A percentile compares a stretch with the other conserved stretches of the same genome.
phyloP scores from a whole-genome alignment of 2,888 invertebrate species.

The Gari tellinella region DNA sequence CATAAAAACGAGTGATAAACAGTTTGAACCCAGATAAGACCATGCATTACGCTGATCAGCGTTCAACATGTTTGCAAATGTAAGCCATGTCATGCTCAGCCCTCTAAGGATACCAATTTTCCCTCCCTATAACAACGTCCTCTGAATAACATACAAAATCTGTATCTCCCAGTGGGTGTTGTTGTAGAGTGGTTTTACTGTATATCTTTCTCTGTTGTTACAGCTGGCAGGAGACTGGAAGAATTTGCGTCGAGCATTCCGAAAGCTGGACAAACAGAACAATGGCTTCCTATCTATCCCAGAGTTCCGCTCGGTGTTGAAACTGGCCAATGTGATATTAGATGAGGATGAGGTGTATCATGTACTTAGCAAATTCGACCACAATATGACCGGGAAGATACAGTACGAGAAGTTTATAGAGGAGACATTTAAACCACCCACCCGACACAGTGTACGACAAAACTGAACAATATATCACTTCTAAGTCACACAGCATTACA shows the following conservation, averaged over 20 bases:
- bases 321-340: constrained; percentile 81
- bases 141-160: too few species aligned
- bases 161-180: too few species aligned
- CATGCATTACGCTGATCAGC: too few species aligned
- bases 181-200: too few species aligned
- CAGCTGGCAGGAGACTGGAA: constrained; percentile 83
- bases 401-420: constrained; percentile 81
- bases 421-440: constrained; percentile 78
- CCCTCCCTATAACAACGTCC: too few species aligned
- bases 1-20: too few species aligned
- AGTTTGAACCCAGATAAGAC: too few species aligned
- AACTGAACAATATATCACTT: constrained; percentile 29
- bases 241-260: constrained; percentile 81
- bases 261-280: constrained; percentile 79
- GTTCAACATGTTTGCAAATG: too few species aligned
- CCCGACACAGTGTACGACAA: constrained; percentile 70
- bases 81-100: too few species aligned
- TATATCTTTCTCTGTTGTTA: not conserved
- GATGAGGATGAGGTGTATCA: constrained; percentile 83
- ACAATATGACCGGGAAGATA: constrained; percentile 81
- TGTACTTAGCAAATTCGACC: constrained; percentile 81
- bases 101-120: too few species aligned
- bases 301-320: constrained; percentile 83
- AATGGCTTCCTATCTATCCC: constrained; percentile 79
- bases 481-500: constrained; percentile 2